Conservation (phyloP, 2,797 vertebrate genomes). For the Macropus fuliginosus region DNA sequence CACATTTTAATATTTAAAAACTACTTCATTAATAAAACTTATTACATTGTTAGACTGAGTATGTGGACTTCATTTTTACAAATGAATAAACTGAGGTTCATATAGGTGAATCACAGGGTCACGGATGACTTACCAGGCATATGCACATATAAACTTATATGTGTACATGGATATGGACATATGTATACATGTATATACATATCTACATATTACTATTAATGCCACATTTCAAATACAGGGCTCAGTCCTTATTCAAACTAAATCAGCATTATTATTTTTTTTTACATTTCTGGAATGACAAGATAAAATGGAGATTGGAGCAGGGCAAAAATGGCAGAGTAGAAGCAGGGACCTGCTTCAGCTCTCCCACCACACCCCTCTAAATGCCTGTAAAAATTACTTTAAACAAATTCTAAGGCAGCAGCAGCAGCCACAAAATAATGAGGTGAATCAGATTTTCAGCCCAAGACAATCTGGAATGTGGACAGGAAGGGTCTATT, state of each 20-base stretch:
- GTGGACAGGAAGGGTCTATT: too few relatives aligned
- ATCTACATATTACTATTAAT: not conserved
- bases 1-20: constrained; percentile 1
- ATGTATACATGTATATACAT: not conserved
- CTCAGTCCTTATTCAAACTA: not conserved
- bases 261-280: not conserved
- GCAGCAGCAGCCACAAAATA: too few relatives aligned
- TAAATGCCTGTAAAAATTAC: too few relatives aligned
- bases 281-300: not conserved
- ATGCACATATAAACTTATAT: not conserved
- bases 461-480: too few relatives aligned
- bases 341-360: too few relatives aligned
- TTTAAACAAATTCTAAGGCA: too few relatives aligned
- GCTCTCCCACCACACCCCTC: too few relatives aligned
- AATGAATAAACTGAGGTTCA: not conserved
- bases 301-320: not conserved
- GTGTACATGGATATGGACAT: not conserved
- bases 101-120: not conserved
- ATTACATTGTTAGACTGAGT: not conserved
- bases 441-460: too few relatives aligned
- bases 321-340: too few relatives aligned
- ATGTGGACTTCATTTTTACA: not conserved
- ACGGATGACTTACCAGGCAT: not conserved
- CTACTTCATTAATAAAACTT: not conserved
- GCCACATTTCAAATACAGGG: not conserved